Evolutionary conservation across 2,797 vertebrate genomes (phyloP).

Genomic region (Esox masquinongy): DNA sequence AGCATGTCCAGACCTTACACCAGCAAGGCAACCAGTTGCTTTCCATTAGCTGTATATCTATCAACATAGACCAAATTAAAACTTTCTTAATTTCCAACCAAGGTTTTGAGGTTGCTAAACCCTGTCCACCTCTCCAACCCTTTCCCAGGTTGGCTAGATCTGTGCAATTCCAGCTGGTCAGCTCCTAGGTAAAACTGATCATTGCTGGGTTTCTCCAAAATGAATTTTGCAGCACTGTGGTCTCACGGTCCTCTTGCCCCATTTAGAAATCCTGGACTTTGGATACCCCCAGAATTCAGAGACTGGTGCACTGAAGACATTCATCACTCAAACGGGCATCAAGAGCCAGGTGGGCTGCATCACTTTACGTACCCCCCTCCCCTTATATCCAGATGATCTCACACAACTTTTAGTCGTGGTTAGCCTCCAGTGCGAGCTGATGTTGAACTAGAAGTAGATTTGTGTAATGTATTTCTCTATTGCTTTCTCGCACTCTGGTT

Average conservation of each 20-base stretch:
- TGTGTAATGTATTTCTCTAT: not conserved
- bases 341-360: slow-evolving; percentile 83
- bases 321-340: slow-evolving; percentile 91
- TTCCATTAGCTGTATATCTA: too few species aligned
- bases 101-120: too few species aligned
- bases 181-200: not conserved
- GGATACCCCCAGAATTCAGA: slow-evolving; percentile 91
- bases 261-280: slow-evolving; percentile 88
- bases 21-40: too few species aligned
- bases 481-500: not conserved
- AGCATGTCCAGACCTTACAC: too few species aligned
- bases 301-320: slow-evolving; percentile 88
- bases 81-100: too few species aligned
- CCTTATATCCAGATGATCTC: too few species aligned
- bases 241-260: not conserved
- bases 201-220: too few species aligned
- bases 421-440: not conserved
- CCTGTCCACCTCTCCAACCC: too few species aligned
- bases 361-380: not conserved
- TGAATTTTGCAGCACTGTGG: not conserved
- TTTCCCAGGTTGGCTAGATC: not conserved
- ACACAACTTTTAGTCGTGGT: not conserved
- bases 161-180: not conserved
- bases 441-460: not conserved
- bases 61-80: too few species aligned